Evolutionary conservation across 2,797 vertebrate genomes (phyloP).

Genomic region (Crypturellus tataupa): DNA sequence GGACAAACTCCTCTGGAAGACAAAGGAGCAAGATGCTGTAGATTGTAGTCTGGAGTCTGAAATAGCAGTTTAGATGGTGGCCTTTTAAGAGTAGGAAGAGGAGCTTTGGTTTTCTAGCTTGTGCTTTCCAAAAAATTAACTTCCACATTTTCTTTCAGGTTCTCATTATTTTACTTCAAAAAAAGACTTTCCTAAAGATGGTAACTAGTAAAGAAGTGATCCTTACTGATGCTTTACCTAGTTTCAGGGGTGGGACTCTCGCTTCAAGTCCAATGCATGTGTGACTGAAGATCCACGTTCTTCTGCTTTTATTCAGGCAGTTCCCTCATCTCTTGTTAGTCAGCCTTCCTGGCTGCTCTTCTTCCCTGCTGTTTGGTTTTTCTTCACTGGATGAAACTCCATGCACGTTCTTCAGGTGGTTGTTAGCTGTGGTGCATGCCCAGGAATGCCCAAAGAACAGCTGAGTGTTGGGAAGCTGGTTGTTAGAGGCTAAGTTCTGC

Average conservation of each 20-base stretch:
- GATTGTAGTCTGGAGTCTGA: background rate
- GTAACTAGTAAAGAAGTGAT: background rate
- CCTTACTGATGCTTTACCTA: background rate
- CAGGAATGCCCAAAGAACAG: background rate
- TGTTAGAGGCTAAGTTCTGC: background rate
- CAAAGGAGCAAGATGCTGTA: background rate
- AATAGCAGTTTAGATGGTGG: background rate
- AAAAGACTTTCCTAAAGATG: background rate
- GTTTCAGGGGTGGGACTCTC: background rate
- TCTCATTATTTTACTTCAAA: background rate
- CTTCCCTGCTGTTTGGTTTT: background rate
- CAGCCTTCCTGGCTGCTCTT: background rate
- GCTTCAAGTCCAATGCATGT: background rate
- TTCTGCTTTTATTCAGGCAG: background rate
- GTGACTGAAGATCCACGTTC: background rate
- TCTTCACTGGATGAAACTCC: background rate
- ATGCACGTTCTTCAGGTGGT: background rate
- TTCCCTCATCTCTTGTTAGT: background rate
- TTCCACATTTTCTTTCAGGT: background rate
- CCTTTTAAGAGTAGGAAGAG: background rate
- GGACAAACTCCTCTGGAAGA: background rate
- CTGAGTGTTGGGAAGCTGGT: too few species aligned
- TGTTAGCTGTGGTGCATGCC: fast-evolving
- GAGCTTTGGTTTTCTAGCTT: background rate
- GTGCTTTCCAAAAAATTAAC: background rate